These are phyloP conservation scores for Escarpia spicata DNA, from an alignment of 2,888 invertebrate species.

Conservation along the genomic window DNA sequence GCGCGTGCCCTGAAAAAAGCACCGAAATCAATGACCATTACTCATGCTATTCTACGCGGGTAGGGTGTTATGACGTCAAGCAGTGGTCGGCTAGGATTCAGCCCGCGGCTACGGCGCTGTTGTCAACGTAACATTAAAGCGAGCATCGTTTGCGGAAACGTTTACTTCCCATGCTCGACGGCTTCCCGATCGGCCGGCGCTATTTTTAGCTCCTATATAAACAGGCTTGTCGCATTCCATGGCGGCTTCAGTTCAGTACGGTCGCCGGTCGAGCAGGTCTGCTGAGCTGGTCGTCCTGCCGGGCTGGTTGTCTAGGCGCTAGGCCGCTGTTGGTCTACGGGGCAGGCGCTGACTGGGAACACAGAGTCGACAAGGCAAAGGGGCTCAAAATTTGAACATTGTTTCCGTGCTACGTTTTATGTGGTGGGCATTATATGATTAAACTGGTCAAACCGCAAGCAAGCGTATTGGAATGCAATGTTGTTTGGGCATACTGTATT, in stretches of 20 bases:
- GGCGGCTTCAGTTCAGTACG: not conserved
- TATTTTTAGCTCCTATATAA: slow-evolving; percentile 6
- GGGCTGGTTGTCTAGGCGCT: not conserved
- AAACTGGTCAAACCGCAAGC: too few species aligned
- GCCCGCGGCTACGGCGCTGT: not conserved
- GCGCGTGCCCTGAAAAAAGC: not conserved
- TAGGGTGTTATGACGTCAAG: not conserved
- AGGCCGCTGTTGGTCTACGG: not conserved
- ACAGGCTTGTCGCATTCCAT: not conserved
- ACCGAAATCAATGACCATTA: not conserved
- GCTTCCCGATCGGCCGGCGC: not conserved
- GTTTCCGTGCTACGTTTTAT: not conserved
- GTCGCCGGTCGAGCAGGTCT: not conserved
- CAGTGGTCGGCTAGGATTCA: not conserved
- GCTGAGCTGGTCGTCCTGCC: not conserved
- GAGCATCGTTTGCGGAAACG: not conserved
- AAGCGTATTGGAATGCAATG: too few species aligned
- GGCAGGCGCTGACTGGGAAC: not conserved
- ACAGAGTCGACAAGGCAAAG: too few species aligned
- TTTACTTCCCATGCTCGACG: not conserved
- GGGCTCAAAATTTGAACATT: not conserved
- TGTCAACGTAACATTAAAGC: not conserved
- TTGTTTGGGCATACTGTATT: too few species aligned
- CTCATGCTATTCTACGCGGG: not conserved
- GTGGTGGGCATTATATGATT: not conserved